Base-by-base conservation (phyloP, 2,113 vertebrate genomes). In the Nesoenas mayeri region DNA sequence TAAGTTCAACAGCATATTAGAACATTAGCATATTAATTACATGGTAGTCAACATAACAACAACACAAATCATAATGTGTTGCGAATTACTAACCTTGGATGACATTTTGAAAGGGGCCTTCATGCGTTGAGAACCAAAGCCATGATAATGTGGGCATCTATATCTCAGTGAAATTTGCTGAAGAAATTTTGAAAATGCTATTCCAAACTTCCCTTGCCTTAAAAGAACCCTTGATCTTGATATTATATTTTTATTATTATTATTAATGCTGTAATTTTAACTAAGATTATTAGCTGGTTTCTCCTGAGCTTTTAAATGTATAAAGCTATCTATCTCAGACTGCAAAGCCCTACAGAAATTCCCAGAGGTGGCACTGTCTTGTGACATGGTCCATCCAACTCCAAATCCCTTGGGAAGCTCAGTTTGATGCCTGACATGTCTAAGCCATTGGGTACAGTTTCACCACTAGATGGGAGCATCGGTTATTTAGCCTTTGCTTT, bases 381-480 rank as follows among this genome's bases (percentile, higher is more conserved):
- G 31, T n/a, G 38, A 6, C 53, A 12, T 26, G 36, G 25, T 22
- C 50, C 44, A 15, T 65, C 48, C 60, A 18, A 2, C 12, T 57
- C 57, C 13, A 0, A 9, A 15, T 58, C 5, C 14, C 74, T 65
- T 26, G 57, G 44, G 14, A 80, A 42, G 26, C 47, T 79, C 15
- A 21, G n/a, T 5, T 7, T 44, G 64, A 10, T 61, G 42, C 15
- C 42, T 42, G 40, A 14, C 21, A 15, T 24, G 8, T 44, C 29
- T 16, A n/a, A 88, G 26, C 57, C 73, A 65, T 14, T 34, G 14
- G 54, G 11, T 62, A 51, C 21, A 50, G 44, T 73, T 92, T 87
- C 79, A 93, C 95, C 95, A 91, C 93, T 95, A 94, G 95, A 73
- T 89, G 92, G 92, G 77, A 95, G 85, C 80, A 87, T 79, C 16